These are phyloP conservation scores for Semotilus atromaculatus DNA, from an alignment of 2,797 vertebrate species.

Conservation along the genomic window DNA sequence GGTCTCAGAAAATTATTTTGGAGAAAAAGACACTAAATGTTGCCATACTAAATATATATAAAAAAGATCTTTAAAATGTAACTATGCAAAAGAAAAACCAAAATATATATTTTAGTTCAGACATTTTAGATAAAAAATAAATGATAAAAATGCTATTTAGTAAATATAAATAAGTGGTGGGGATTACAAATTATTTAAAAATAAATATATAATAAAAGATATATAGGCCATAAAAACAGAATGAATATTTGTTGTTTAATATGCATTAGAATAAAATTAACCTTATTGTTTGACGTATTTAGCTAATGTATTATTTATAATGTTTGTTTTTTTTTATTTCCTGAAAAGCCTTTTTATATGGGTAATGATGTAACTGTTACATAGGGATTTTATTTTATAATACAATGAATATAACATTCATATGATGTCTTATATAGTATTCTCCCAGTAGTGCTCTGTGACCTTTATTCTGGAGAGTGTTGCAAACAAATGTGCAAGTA, in stretches of 20 bases:
- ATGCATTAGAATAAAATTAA: too few species aligned
- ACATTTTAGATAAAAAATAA: not conserved
- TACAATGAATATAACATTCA: too few species aligned
- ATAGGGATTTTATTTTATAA: too few species aligned
- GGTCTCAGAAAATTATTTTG: too few species aligned
- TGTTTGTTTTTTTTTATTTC: too few species aligned
- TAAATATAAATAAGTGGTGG: not conserved
- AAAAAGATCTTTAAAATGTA: too few species aligned
- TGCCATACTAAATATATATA: not conserved
- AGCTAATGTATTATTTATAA: too few species aligned
- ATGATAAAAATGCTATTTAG: not conserved
- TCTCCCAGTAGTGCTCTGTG: not conserved
- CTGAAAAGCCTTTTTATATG: too few species aligned
- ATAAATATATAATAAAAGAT: not conserved
- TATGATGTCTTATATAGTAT: not conserved
- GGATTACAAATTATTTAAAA: not conserved
- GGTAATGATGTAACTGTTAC: too few species aligned
- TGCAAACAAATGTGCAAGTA: not conserved
- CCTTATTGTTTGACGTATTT: too few species aligned
- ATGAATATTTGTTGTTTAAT: not conserved
- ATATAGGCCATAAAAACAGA: not conserved
- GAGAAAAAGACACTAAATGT: not conserved
- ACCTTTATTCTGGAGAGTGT: not conserved
- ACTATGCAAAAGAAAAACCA: not conserved
- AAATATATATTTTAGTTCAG: not conserved